Evolutionary conservation across 2,888 invertebrate species (phyloP).

Genomic region (Tetragnatha montana): DNA sequence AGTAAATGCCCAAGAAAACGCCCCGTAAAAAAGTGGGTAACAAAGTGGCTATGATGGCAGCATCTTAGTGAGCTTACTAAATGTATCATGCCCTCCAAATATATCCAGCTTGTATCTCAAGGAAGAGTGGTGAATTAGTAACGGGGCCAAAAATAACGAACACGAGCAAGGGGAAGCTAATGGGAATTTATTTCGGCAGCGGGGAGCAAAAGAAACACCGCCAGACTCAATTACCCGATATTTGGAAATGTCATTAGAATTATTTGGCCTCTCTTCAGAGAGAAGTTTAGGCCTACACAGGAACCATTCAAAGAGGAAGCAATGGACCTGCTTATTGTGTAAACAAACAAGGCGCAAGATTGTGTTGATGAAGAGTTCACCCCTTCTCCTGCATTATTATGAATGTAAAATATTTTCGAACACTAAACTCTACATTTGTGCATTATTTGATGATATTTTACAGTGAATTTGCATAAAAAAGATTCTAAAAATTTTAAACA

Average conservation of each 20-base stretch:
- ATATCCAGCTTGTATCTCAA: constrained; percentile 51
- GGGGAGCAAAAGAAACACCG: constrained; percentile 61
- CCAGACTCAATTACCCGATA: constrained; percentile 61
- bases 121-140: constrained; percentile 62
- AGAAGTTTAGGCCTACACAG: too few species aligned
- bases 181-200: constrained; percentile 69
- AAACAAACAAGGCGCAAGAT: too few species aligned
- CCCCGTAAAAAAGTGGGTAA: constrained; percentile 12
- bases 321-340: too few species aligned
- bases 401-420: too few species aligned
- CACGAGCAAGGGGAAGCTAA: constrained; percentile 57
- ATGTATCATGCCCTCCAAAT: constrained; percentile 66
- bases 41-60: constrained; percentile 58
- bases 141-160: constrained; percentile 69
- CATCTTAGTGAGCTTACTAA: constrained; percentile 46
- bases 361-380: too few species aligned
- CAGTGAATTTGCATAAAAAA: too few species aligned
- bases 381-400: too few species aligned
- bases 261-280: neutral
- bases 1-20: constrained; percentile 7
- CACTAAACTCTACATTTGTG: too few species aligned
- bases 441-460: too few species aligned
- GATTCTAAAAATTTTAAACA: too few species aligned
- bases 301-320: too few species aligned
- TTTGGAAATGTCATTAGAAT: constrained; percentile 15